Base-by-base conservation (phyloP, 2,113 vertebrate genomes). In the Cyanoliseus patagonus region DNA sequence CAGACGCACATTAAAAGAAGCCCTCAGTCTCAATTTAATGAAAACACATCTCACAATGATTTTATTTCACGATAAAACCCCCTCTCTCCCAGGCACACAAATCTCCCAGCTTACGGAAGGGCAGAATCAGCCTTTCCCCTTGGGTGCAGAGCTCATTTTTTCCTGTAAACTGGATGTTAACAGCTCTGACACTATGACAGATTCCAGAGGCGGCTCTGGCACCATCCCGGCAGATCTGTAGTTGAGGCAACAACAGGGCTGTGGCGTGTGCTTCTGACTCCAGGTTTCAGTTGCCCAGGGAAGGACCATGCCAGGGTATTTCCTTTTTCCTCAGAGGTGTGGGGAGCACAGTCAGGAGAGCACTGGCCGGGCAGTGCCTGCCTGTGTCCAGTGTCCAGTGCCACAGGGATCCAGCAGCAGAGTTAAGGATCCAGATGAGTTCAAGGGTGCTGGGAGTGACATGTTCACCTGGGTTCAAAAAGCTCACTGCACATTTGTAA, bases 231-330 rank as follows among this genome's bases (percentile, higher is more conserved):
- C 44, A 3, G 47, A 42, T 78, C 4, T 0, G 42, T 57, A 53
- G 66, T 18, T 75, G 88, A 68, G 76, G 61, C 66, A 79, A 63
- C 2, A 19, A 47, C 74, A 91, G 76, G 47, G 35, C 39, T 90
- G 86, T 49, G 78, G 79, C 5, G 11, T 85, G 39, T 68, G n/a
- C 79, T 79, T 55, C 87, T 90, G 86, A 83, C 51, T 94, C 77
- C 61, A 87, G 89, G 94, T 96, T 92, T 97, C 94, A 96, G 25
- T 94, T 97, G 96, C 64, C 70, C 6, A 0, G 64, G 73, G 63
- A 63, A 88, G 63, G 53, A 66, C 67, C 47, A 87, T 93, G 94
- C 89, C 93, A 94, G 72, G 39, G 37, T 66, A 67, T 93, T 95
- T 78, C 75, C 53, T 88, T 55, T 90, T 92, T 92, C 86, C 88